A percentile compares a stretch with the other conserved stretches of the same genome.
phyloP scores from a whole-genome alignment of 1,140 invertebrate genomes.

The Drosophila aff. region DNA sequence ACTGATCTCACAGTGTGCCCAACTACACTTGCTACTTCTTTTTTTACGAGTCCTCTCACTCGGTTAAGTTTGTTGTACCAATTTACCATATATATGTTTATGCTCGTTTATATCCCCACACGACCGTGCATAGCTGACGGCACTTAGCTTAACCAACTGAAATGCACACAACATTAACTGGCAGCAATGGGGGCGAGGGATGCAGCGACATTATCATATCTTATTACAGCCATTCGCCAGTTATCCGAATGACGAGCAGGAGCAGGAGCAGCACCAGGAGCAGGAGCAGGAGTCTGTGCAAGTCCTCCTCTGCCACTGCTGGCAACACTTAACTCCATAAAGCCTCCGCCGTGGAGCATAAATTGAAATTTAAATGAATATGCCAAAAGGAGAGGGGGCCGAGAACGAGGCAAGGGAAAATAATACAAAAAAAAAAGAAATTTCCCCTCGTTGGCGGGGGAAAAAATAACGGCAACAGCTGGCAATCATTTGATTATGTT shows the following conservation, averaged over 20 bases:
- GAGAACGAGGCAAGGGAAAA: neutral
- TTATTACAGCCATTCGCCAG: conserved; percentile 47
- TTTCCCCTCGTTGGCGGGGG: neutral
- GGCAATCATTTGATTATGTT: conserved; percentile 53
- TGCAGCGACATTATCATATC: conserved; percentile 48
- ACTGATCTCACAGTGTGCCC: neutral
- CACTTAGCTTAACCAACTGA: conserved; percentile 55
- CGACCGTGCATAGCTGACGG: conserved; percentile 18
- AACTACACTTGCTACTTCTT: neutral
- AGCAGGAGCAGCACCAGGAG: neutral
- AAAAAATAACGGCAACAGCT: conserved; percentile 31
- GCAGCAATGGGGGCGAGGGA: neutral
- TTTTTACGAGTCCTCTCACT: neutral
- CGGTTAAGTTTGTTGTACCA: conserved; percentile 2
- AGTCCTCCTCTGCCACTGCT: conserved; percentile 12
- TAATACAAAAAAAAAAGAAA: neutral
- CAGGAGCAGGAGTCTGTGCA: neutral
- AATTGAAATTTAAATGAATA: conserved; percentile 75
- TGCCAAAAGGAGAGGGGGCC: conserved; percentile 16
- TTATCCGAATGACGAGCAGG: conserved; percentile 18
- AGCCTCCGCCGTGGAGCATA: conserved; percentile 29
- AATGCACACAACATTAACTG: conserved; percentile 57
- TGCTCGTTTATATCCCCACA: neutral
- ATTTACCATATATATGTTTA: conserved; percentile 1
- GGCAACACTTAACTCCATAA: conserved; percentile 32